Conservation (phyloP, 30 jellyfish, hydroid and myxozoan species). For the Aurelia coerulea region DNA sequence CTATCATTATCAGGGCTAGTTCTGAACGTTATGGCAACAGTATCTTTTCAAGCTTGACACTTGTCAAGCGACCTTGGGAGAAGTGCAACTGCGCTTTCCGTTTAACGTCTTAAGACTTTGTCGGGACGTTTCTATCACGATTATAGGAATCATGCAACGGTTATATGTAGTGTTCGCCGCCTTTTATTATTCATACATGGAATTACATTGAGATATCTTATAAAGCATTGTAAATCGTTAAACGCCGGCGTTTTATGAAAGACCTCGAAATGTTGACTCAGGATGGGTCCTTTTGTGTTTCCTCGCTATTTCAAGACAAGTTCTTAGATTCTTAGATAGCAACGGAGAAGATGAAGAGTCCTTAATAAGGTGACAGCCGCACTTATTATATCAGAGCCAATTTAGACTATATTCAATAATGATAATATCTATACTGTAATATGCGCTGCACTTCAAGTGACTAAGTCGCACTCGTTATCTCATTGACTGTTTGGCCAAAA, state of each 20-base stretch:
- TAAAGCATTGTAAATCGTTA: slow-evolving; percentile 56
- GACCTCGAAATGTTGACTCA: slow-evolving; percentile 66
- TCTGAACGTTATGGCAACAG: slow-evolving; percentile 8
- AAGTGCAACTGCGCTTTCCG: slow-evolving; percentile 50
- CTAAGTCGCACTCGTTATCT: background rate
- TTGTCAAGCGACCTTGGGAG: slow-evolving; percentile 63
- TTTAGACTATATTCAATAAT: slow-evolving; percentile 31
- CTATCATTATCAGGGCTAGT: background rate
- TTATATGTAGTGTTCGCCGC: slow-evolving; percentile 52
- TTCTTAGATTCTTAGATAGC: slow-evolving; percentile 23
- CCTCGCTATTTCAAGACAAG: slow-evolving; percentile 55
- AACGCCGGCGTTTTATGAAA: slow-evolving; percentile 66
- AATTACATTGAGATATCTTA: slow-evolving; percentile 30
- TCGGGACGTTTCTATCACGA: slow-evolving; percentile 56
- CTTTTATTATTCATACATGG: slow-evolving; percentile 36
- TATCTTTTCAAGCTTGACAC: slow-evolving; percentile 48
- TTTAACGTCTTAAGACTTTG: slow-evolving; percentile 36
- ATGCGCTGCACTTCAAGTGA: slow-evolving; percentile 23
- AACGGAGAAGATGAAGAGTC: slow-evolving; percentile 52
- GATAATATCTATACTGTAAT: slow-evolving; percentile 49
- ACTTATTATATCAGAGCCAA: slow-evolving; percentile 20
- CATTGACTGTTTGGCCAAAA: background rate
- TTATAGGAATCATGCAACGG: slow-evolving; percentile 50
- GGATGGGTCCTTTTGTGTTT: slow-evolving; percentile 61
- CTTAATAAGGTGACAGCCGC: slow-evolving; percentile 75